Percentiles rank a stretch among this genome's conserved stretches.
Evolutionary conservation across 2,797 vertebrate species (phyloP).

Genomic region (Argentina silus): DNA sequence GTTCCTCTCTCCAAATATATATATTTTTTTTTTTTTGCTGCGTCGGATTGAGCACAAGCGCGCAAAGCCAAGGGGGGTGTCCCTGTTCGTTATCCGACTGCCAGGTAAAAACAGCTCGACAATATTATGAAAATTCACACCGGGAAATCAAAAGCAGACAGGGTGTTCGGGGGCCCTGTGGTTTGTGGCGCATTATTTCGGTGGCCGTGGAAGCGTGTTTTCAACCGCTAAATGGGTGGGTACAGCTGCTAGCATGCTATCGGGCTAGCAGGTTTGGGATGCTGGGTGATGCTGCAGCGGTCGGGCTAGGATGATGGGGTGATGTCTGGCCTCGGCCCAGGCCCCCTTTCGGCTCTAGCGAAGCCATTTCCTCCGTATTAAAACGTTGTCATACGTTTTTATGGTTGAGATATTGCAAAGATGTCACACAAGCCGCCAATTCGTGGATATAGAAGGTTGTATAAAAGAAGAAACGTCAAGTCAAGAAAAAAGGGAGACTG

Average conservation of each 20-base stretch:
- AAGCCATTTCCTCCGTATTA: not conserved
- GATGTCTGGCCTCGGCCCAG: constrained; percentile 19
- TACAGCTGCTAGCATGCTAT: constrained; percentile 4
- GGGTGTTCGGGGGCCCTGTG: not conserved
- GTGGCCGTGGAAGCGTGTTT: not conserved
- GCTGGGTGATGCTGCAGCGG: constrained; percentile 52
- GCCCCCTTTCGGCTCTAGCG: not conserved
- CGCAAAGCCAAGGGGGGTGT: too few species aligned
- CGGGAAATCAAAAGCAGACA: not conserved
- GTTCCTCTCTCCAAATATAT: constrained; percentile 13
- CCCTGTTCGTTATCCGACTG: not conserved
- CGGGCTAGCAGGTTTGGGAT: constrained; percentile 50
- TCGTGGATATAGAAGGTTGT: not conserved
- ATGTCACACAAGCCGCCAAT: not conserved
- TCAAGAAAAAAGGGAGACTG: not conserved
- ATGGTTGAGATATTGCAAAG: not conserved
- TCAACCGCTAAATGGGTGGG: constrained; percentile 1
- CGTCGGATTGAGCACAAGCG: too few species aligned
- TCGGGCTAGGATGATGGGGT: constrained; percentile 21
- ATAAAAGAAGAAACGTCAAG: not conserved
- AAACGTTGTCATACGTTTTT: not conserved
- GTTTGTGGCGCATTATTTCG: not conserved
- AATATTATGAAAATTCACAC: not conserved
- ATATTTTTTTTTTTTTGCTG: not conserved
- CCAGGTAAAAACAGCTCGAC: constrained; percentile 12